Conservation (phyloP, 1,140 invertebrate genomes). For the Monomorium pharaonis region DNA sequence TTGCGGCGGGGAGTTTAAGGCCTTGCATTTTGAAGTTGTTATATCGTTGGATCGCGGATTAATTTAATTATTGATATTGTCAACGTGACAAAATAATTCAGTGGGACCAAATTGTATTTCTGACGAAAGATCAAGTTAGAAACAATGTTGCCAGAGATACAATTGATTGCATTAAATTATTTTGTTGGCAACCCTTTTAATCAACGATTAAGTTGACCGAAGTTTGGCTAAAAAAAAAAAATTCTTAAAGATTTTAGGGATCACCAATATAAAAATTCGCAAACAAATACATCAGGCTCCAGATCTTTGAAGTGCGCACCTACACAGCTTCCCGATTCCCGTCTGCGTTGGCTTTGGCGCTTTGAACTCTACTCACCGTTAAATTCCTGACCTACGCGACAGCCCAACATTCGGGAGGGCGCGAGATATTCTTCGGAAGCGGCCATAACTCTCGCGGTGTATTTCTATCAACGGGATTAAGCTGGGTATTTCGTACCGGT, state of each 20-base stretch:
- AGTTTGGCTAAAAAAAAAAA: too few relatives aligned
- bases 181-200: too few relatives aligned
- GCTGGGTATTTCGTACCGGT: slow-evolving; percentile 61
- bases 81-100: too few relatives aligned
- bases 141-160: too few relatives aligned
- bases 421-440: slow-evolving; percentile 13
- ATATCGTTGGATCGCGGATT: too few relatives aligned
- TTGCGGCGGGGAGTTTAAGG: not conserved
- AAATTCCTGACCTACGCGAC: slow-evolving; percentile 35
- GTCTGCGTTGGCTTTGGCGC: not conserved
- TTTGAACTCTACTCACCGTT: slow-evolving; percentile 48
- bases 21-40: not conserved
- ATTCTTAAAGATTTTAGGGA: not conserved
- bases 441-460: slow-evolving; percentile 41
- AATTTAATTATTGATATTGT: too few relatives aligned
- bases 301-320: not conserved
- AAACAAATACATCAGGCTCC: not conserved
- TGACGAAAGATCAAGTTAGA: too few relatives aligned
- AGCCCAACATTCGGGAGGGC: not conserved
- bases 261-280: not conserved
- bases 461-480: slow-evolving; percentile 73
- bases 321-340: not conserved
- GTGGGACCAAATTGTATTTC: too few relatives aligned
- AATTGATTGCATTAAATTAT: too few relatives aligned
- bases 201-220: too few relatives aligned